A percentile compares a stretch with the other conserved stretches of the same genome.
Evolutionary conservation across 1,140 invertebrate genomes (phyloP).

Genomic region (Diprion similis): DNA sequence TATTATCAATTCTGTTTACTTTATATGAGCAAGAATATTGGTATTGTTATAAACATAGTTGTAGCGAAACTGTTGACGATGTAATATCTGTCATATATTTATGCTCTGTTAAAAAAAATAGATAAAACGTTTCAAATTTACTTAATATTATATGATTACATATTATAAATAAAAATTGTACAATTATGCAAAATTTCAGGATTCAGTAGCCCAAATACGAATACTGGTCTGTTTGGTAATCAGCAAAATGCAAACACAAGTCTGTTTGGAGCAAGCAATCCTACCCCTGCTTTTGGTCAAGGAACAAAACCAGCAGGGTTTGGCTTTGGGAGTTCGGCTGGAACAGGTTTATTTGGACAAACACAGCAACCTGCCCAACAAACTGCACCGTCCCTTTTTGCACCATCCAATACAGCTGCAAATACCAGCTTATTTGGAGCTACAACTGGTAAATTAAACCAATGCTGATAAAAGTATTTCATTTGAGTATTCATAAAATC

Average conservation of each 20-base stretch:
- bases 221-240: conserved; percentile 52
- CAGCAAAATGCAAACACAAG: conserved; percentile 57
- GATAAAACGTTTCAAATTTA: conserved; percentile 1
- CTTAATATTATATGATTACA: conserved; percentile 10
- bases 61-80: neutral
- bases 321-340: conserved; percentile 62
- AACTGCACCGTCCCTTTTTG: conserved; percentile 66
- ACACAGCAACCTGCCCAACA: conserved; percentile 55
- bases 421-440: conserved; percentile 68
- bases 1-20: neutral
- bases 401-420: conserved; percentile 63
- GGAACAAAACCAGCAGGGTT: conserved; percentile 66
- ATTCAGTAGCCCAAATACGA: conserved; percentile 52
- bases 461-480: conserved; percentile 9
- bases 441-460: conserved; percentile 49
- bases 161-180: neutral
- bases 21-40: too few relatives aligned
- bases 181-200: conserved; percentile 34
- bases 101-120: conserved; percentile 9
- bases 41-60: neutral
- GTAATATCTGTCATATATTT: conserved; percentile 10
- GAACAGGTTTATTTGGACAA: conserved; percentile 66
- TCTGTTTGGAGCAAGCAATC: conserved; percentile 56
- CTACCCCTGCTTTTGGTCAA: conserved; percentile 69
- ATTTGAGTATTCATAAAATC: conserved; percentile 21